Base-by-base conservation (phyloP, 2,888 invertebrate species). In the Cybosia mesomella region DNA sequence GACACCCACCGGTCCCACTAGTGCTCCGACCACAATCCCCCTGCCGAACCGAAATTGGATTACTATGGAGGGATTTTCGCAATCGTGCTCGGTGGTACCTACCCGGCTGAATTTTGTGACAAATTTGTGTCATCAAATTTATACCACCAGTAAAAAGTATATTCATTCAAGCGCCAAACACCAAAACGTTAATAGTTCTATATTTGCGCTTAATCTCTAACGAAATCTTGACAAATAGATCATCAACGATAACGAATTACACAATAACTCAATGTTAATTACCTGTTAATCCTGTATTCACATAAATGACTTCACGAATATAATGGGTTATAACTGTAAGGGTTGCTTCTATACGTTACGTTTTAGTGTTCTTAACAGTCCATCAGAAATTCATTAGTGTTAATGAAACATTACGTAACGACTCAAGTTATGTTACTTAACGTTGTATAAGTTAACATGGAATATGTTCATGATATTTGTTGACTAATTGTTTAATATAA, bases 321-420 rank as follows among this genome's bases (percentile, higher is more conserved):
- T 18, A 18, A 43, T n/a, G 2, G 49, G 49, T n/a, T 49, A 18
- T 43, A 18, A 49, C n/a, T 49, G n/a, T 49, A 49, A 49, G 49
- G 43, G 8, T 49, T 49, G n/a, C n/a, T 49, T 49, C 49, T 49
- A 49, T 49, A 49, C 49, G 9, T 18, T n/a, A n/a, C 9, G 8
- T 18, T 1, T 43, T 43, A 43, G 18, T 18, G 43, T 49, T 49
- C 49, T n/a, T 7, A n/a, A 9, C n/a, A 49, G 49, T n/a, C n/a
- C 49, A 49, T 49, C 49, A 49, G 49, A 49, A 49, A 49, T 49
- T 49, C 49, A 49, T 49, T n/a, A n/a, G 49, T 49, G n/a, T 49
- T 49, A n/a, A 49, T 49, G 49, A 49, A 43, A 43, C 39, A 4
- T 5, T 43, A 18, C 7, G 1, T 18, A 43, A 43, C 43, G 18